Conservation (phyloP, 1,140 invertebrate species). For the Meloidogyne chitwoodi region DNA sequence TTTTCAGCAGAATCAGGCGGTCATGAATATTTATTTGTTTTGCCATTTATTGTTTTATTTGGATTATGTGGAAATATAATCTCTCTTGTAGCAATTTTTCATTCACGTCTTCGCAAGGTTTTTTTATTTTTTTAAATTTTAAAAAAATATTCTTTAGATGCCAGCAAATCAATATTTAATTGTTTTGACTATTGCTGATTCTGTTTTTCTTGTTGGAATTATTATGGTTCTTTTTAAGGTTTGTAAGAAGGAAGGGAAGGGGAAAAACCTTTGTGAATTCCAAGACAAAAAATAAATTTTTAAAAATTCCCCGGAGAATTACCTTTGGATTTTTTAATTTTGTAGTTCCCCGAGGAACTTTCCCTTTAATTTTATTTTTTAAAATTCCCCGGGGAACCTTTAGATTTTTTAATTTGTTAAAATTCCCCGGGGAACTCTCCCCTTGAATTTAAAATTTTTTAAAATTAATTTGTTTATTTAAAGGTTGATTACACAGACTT, state of each 20-base stretch:
- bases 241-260: too few species aligned
- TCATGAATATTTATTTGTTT: slow-evolving; percentile 37
- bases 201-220: slow-evolving; percentile 52
- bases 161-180: slow-evolving; percentile 58
- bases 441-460: not conserved
- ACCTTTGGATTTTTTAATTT: too few species aligned
- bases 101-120: slow-evolving; percentile 52
- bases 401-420: too few species aligned
- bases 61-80: slow-evolving; percentile 54
- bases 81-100: slow-evolving; percentile 57
- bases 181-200: slow-evolving; percentile 53
- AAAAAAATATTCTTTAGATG: slow-evolving; percentile 34
- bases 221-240: slow-evolving; percentile 50
- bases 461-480: not conserved
- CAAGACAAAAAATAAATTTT: not conserved
- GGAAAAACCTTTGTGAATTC: too few species aligned
- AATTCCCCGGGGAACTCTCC: not conserved
- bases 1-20: slow-evolving; percentile 1
- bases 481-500: slow-evolving; percentile 51
- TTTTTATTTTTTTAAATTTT: slow-evolving; percentile 15
- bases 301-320: not conserved
- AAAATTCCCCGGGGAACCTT: too few species aligned
- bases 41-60: slow-evolving; percentile 52
- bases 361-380: too few species aligned
- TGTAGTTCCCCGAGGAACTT: too few species aligned